A percentile compares a stretch with the other conserved stretches of the same genome.
Evolutionary conservation across 64 coral and sea anemone genomes (phyloP).

Genomic region (Exaiptasia diaphana): DNA sequence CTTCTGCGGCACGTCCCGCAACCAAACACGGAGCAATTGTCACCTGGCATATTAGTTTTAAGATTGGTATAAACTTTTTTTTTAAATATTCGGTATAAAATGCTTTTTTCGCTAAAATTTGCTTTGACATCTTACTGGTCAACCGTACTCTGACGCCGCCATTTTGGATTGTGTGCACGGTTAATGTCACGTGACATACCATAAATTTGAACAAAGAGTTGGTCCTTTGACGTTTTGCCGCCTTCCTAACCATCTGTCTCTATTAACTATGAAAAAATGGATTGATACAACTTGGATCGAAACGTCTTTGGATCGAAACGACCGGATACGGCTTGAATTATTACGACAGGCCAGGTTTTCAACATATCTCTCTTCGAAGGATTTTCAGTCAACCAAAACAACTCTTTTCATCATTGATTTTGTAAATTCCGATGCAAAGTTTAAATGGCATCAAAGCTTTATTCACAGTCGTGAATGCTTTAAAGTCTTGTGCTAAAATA

Average conservation of each 20-base stretch:
- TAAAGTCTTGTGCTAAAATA: no score
- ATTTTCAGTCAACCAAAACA: no score
- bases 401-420: no score
- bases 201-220: slow-evolving; percentile 16
- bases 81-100: background rate
- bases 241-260: slow-evolving; percentile 1
- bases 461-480: no score
- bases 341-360: no score
- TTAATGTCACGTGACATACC: slow-evolving; percentile 1
- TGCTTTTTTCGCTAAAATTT: background rate
- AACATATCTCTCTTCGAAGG: no score
- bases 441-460: no score
- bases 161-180: slow-evolving; percentile 24
- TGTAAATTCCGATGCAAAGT: no score
- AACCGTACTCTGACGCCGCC: slow-evolving; percentile 2
- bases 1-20: slow-evolving; percentile 23
- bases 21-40: slow-evolving; percentile 31
- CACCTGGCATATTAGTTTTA: slow-evolving; percentile 16
- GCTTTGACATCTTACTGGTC: background rate
- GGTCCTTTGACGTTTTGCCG: slow-evolving; percentile 15
- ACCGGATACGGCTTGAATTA: no score
- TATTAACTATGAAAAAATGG: slow-evolving; percentile 13
- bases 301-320: no score
- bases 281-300: no score
- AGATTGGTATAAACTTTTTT: background rate